These are phyloP conservation scores for Drosophila kuntzei DNA, from an alignment of 2,888 invertebrate species.

Conservation along the genomic window DNA sequence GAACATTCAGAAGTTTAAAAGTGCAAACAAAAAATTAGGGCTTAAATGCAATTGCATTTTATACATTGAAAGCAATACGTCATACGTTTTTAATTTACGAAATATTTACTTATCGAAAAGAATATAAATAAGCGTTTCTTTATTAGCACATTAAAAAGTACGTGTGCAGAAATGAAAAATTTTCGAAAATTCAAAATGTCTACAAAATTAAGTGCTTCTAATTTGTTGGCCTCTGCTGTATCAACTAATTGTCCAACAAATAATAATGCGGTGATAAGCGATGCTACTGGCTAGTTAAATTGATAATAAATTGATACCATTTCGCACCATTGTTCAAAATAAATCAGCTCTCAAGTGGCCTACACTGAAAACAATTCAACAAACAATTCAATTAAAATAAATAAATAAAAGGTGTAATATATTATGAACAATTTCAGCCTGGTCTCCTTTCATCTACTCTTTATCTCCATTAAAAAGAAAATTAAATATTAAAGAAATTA, in stretches of 20 bases:
- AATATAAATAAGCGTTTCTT: too few relatives aligned
- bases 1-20: neutral
- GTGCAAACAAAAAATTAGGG: neutral
- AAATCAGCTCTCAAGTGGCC: slow-evolving; percentile 30
- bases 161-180: too few relatives aligned
- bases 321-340: slow-evolving; percentile 36
- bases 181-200: too few relatives aligned
- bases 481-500: too few relatives aligned
- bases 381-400: neutral
- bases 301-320: slow-evolving; percentile 66
- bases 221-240: slow-evolving; percentile 30
- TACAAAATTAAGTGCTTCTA: neutral
- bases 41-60: neutral
- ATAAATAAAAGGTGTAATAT: neutral
- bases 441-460: neutral
- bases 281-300: slow-evolving; percentile 63
- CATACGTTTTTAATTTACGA: too few relatives aligned
- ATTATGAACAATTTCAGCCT: neutral
- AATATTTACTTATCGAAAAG: too few relatives aligned
- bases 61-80: too few relatives aligned
- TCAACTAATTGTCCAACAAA: slow-evolving; percentile 49
- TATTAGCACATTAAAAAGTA: too few relatives aligned
- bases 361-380: slow-evolving; percentile 29
- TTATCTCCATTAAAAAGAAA: too few relatives aligned
- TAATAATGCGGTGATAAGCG: slow-evolving; percentile 63